These are phyloP conservation scores for Dicaeum eximium DNA, from an alignment of 2,113 vertebrate genomes.

Conservation along the genomic window DNA sequence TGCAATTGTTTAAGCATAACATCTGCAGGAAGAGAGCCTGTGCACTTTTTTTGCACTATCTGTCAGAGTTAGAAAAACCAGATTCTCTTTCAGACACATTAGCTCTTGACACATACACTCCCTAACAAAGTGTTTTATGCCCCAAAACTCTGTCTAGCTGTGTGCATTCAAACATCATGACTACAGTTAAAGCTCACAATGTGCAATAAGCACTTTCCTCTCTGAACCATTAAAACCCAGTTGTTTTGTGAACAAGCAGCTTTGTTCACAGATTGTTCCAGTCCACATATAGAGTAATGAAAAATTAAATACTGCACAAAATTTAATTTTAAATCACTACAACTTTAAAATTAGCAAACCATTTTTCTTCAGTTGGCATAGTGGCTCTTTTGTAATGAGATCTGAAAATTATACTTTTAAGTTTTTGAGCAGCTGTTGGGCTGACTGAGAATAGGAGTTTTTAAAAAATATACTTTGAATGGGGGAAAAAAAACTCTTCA, in stretches of 20 bases:
- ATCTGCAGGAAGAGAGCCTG: neutral
- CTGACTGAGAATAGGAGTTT: neutral
- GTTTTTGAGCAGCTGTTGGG: neutral
- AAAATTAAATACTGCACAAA: slow-evolving; percentile 2
- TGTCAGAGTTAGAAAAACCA: neutral
- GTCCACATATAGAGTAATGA: neutral
- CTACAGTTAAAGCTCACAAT: neutral
- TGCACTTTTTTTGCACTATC: neutral
- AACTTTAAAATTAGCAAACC: neutral
- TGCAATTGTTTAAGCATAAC: neutral
- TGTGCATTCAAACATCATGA: neutral
- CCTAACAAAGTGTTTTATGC: neutral
- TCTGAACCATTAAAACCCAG: neutral
- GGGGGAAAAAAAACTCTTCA: neutral
- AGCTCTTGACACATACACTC: neutral
- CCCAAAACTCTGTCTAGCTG: neutral
- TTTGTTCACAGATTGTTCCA: neutral
- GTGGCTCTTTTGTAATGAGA: neutral
- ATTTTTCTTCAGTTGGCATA: slow-evolving; percentile 11
- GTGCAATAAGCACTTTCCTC: neutral
- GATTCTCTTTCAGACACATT: neutral
- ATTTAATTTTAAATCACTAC: neutral
- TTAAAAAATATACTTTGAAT: neutral
- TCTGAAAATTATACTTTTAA: neutral
- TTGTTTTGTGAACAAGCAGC: neutral